Conservation (phyloP, 2,888 invertebrate genomes). For the Junonia oenone region DNA sequence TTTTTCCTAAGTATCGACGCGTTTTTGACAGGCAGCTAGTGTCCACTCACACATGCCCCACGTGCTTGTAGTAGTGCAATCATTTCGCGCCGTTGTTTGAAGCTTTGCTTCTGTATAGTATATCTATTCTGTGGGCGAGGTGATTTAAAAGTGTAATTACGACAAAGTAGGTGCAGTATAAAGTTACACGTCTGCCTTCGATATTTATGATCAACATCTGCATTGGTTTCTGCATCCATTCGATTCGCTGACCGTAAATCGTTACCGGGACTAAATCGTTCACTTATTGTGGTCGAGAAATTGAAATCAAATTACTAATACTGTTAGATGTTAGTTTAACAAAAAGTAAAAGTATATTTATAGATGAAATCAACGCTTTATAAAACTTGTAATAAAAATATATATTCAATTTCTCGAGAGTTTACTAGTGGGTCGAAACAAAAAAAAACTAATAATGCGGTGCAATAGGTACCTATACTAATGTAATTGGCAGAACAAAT, state of each 20-base stretch:
- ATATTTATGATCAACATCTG: conserved; percentile 17
- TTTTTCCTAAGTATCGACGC: too few species aligned
- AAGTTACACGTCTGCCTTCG: conserved; percentile 13
- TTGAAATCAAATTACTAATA: conserved; percentile 43
- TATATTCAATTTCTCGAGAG: not conserved
- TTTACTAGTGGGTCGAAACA: too few species aligned
- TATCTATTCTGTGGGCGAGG: too few species aligned
- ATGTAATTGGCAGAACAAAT: too few species aligned
- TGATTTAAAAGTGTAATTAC: conserved; percentile 31
- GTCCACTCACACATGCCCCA: too few species aligned
- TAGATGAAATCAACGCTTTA: not conserved
- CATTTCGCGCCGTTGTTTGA: too few species aligned
- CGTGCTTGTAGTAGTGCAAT: too few species aligned
- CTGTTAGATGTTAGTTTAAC: conserved; percentile 37
- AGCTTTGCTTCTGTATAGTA: too few species aligned
- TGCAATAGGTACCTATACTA: too few species aligned
- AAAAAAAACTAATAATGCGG: too few species aligned
- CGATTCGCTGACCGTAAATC: conserved; percentile 18
- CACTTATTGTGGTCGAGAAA: conserved; percentile 38
- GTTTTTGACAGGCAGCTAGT: too few species aligned
- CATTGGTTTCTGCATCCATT: conserved; percentile 9
- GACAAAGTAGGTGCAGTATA: conserved; percentile 19
- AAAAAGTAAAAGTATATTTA: not conserved
- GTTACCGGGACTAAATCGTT: conserved; percentile 15
- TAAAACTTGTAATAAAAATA: not conserved